Percentiles rank a stretch among this genome's conserved stretches.
Evolutionary conservation across 2,797 vertebrate species (phyloP).

Genomic region (Ctenochaetus hawaiiensis): DNA sequence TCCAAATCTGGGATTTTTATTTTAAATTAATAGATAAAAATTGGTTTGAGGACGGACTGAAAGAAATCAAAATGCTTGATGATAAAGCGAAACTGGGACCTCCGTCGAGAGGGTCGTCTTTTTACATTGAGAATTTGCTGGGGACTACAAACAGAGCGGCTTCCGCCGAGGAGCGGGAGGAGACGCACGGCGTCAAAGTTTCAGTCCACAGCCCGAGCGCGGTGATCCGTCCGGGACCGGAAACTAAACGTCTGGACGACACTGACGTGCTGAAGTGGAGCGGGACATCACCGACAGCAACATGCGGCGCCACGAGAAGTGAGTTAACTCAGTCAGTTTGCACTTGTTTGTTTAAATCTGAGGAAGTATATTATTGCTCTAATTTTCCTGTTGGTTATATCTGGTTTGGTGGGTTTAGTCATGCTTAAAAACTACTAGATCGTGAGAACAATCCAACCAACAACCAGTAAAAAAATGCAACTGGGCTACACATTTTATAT

Average conservation of each 20-base stretch:
- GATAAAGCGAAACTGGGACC: slow-evolving; percentile 80
- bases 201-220: slow-evolving; percentile 10
- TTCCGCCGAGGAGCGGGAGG: slow-evolving; percentile 29
- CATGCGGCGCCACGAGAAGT: slow-evolving; percentile 82
- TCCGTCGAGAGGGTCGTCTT: slow-evolving; percentile 87
- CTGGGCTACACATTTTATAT: background rate
- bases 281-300: slow-evolving; percentile 72
- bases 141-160: slow-evolving; percentile 65
- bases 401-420: background rate
- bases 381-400: background rate
- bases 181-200: slow-evolving; percentile 40
- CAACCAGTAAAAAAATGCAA: background rate
- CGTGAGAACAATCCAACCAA: too few species aligned
- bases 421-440: background rate
- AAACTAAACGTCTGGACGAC: slow-evolving; percentile 55
- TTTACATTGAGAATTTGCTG: slow-evolving; percentile 91
- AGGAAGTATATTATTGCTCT: background rate
- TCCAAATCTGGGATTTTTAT: background rate
- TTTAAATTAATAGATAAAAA: background rate
- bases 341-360: background rate
- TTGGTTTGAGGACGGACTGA: background rate
- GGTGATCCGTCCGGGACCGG: slow-evolving; percentile 52
- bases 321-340: slow-evolving; percentile 68
- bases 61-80: slow-evolving; percentile 82
- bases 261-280: slow-evolving; percentile 76